These are phyloP conservation scores for Norana najaformis DNA, from an alignment of 2,888 invertebrate species.

Conservation along the genomic window DNA sequence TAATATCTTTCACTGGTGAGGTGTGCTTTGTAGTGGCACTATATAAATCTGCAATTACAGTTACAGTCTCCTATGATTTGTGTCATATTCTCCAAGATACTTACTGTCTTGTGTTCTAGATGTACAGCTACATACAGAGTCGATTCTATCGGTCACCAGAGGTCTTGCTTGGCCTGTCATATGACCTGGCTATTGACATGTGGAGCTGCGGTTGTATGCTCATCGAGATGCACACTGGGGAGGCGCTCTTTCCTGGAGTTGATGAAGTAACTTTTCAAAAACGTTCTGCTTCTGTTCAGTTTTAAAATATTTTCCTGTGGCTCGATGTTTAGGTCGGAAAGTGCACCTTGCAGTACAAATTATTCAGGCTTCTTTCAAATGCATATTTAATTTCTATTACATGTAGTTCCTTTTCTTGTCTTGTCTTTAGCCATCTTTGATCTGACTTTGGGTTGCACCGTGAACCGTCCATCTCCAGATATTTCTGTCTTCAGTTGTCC, in stretches of 20 bases:
- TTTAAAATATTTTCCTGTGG: background rate
- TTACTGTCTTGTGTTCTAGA: constrained; percentile 49
- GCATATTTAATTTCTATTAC: too few relatives aligned
- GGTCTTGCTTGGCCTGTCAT: constrained; percentile 95
- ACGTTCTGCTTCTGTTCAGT: background rate
- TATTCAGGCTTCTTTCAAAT: too few relatives aligned
- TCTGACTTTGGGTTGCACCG: too few relatives aligned
- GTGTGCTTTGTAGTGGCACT: too few relatives aligned
- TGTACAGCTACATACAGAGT: constrained; percentile 98
- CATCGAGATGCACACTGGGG: constrained; percentile 99
- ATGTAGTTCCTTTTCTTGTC: too few relatives aligned
- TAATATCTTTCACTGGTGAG: too few relatives aligned
- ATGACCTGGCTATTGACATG: constrained; percentile 99
- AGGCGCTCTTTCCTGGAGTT: constrained; percentile 96
- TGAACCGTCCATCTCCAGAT: too few relatives aligned
- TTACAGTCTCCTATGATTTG: background rate
- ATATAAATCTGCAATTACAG: background rate
- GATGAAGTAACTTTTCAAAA: constrained; percentile 65
- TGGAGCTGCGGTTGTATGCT: constrained; percentile 99
- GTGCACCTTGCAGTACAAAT: too few relatives aligned
- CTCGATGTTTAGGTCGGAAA: too few relatives aligned
- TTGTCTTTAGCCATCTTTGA: too few relatives aligned
- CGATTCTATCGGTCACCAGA: constrained; percentile 83
- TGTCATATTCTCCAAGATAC: background rate
- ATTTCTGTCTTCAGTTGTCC: too few relatives aligned